Conservation (phyloP, 2,797 vertebrate genomes). For the Syngnathus rostellatus region DNA sequence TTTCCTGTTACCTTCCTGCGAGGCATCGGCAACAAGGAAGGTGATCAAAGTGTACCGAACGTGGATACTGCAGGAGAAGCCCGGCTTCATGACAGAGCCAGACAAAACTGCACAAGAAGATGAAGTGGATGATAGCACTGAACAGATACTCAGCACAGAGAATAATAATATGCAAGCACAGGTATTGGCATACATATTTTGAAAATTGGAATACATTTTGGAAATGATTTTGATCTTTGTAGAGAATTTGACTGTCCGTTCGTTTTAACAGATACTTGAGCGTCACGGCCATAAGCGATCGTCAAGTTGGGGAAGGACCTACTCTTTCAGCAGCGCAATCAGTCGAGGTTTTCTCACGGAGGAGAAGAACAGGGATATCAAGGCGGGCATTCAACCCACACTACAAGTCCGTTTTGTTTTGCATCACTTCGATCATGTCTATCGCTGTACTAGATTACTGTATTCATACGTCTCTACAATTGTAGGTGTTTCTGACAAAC, state of each 20-base stretch:
- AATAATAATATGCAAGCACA: constrained; percentile 37
- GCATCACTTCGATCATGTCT: background rate
- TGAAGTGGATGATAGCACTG: constrained; percentile 62
- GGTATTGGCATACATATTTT: constrained; percentile 19
- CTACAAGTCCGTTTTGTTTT: constrained; percentile 75
- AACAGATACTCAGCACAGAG: constrained; percentile 48
- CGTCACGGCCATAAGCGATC: constrained; percentile 81
- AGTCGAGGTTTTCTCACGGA: constrained; percentile 85
- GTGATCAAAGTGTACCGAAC: constrained; percentile 94
- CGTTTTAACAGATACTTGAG: constrained; percentile 54
- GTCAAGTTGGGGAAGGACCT: constrained; percentile 94
- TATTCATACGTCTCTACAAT: background rate
- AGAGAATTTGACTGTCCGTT: background rate
- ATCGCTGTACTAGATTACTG: background rate
- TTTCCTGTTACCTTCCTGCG: constrained; percentile 89
- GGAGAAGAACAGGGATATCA: constrained; percentile 79
- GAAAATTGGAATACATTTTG: background rate
- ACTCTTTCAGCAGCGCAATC: constrained; percentile 94
- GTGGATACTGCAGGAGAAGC: constrained; percentile 91
- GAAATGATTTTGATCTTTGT: background rate
- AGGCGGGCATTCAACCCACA: constrained; percentile 83
- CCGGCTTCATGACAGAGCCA: constrained; percentile 89
- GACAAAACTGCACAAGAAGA: constrained; percentile 68
- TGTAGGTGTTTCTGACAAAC: constrained; percentile 93
- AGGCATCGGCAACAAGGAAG: constrained; percentile 84